Evolutionary conservation across 2,888 invertebrate species (phyloP).

Genomic region (Acrocera orbiculus): DNA sequence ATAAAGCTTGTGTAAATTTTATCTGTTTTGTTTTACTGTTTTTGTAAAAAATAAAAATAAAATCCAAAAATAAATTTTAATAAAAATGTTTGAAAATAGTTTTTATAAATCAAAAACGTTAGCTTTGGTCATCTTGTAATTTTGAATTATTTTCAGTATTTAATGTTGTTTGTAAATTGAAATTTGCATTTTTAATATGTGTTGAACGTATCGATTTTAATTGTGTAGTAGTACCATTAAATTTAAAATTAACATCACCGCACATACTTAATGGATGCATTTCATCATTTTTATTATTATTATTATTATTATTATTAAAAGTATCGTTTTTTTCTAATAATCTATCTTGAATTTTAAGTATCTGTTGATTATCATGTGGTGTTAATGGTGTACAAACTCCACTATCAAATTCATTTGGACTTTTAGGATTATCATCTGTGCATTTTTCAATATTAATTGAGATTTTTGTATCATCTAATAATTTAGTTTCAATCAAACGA

Average conservation of each 20-base stretch:
- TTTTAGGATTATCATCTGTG: slow-evolving; percentile 17
- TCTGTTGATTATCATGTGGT: slow-evolving; percentile 34
- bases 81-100: slow-evolving; percentile 3
- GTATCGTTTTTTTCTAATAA: too few species aligned
- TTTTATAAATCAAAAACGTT: slow-evolving; percentile 5
- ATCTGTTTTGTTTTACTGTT: too few species aligned
- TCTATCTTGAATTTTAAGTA: neutral
- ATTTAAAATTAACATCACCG: slow-evolving; percentile 58
- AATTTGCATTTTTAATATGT: slow-evolving; percentile 12
- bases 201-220: slow-evolving; percentile 51
- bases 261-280: slow-evolving; percentile 61
- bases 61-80: too few species aligned
- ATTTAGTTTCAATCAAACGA: slow-evolving; percentile 8
- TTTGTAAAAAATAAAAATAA: too few species aligned
- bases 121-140: slow-evolving; percentile 1
- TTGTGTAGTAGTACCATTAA: slow-evolving; percentile 63
- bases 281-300: slow-evolving; percentile 3
- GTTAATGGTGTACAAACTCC: slow-evolving; percentile 47
- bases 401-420: slow-evolving; percentile 36
- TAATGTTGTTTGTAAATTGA: neutral
- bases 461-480: slow-evolving; percentile 3
- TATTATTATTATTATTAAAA: too few species aligned
- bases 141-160: slow-evolving; percentile 4
- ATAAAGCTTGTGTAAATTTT: too few species aligned
- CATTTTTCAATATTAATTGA: slow-evolving; percentile 3